Evolutionary conservation across 2,113 vertebrate species (phyloP).

Genomic region (Meleagris gallopavo): DNA sequence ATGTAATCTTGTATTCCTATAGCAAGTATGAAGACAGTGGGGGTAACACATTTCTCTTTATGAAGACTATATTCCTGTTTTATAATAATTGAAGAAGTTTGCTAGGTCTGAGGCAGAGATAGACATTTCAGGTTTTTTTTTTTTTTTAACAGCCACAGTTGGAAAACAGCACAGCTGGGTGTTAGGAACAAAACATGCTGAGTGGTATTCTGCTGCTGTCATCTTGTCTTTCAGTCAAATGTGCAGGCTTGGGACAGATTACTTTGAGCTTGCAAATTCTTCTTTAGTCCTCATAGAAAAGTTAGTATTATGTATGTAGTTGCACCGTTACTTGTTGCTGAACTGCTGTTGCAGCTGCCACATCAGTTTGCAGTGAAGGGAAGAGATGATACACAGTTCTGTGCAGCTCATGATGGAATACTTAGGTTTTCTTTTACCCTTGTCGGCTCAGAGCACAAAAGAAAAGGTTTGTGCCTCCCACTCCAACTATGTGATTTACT

Average conservation of each 20-base stretch:
- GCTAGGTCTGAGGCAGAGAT: background rate
- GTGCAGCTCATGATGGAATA: background rate
- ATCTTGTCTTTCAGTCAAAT: background rate
- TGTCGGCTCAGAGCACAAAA: background rate
- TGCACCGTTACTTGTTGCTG: background rate
- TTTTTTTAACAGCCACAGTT: background rate
- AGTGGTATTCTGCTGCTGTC: background rate
- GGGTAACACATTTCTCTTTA: background rate
- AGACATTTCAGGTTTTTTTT: background rate
- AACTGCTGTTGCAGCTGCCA: background rate
- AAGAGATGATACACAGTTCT: background rate
- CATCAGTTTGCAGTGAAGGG: background rate
- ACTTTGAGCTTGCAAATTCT: background rate
- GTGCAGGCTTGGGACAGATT: background rate
- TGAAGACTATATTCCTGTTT: rapidly evolving
- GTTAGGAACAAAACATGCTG: background rate
- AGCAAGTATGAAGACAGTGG: background rate
- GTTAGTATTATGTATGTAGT: rapidly evolving
- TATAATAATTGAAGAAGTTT: background rate
- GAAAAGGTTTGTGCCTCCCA: background rate
- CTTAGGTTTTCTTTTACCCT: background rate
- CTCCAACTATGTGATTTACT: background rate
- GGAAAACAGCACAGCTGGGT: background rate
- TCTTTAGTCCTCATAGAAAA: background rate
- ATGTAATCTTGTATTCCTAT: background rate